Evolutionary conservation across 2,797 vertebrate species (phyloP).

Genomic region (Spinibarbus caldwelli): DNA sequence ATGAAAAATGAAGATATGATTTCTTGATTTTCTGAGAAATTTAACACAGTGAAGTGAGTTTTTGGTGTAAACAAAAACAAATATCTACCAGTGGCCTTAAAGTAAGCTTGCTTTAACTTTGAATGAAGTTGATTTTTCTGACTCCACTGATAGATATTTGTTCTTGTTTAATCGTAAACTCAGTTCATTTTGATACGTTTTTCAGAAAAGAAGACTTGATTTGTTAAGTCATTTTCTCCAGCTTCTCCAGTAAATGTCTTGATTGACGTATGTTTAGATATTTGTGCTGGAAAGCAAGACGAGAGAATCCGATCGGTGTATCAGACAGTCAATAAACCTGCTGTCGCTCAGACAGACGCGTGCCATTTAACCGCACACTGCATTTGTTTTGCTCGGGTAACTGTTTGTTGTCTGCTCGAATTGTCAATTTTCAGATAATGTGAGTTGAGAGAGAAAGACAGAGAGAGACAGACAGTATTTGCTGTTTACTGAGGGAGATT

Average conservation of each 20-base stretch:
- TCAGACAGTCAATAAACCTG: conserved; percentile 57
- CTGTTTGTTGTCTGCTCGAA: conserved; percentile 78
- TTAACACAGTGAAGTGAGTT: not conserved
- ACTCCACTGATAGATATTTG: not conserved
- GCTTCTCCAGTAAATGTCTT: not conserved
- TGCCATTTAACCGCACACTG: conserved; percentile 74
- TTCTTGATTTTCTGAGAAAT: not conserved
- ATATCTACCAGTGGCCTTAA: not conserved
- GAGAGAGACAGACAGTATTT: conserved; percentile 14
- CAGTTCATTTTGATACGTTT: not conserved
- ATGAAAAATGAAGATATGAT: not conserved
- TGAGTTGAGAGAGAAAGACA: conserved; percentile 61
- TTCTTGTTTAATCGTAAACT: not conserved
- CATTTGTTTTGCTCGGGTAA: conserved; percentile 70
- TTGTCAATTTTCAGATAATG: conserved; percentile 78
- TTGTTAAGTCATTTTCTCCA: not conserved
- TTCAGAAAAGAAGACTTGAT: not conserved
- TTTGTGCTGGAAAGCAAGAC: not conserved
- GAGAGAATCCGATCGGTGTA: not conserved
- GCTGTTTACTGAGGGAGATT: not conserved
- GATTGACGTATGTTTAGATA: not conserved
- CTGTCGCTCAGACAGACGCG: conserved; percentile 67
- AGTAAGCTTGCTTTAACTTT: not conserved
- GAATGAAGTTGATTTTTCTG: not conserved
- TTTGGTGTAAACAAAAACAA: not conserved